Evolutionary conservation across 2,888 invertebrate genomes (phyloP), one percentile per base, ranked within the genome.

Genomic region (Melieria crassipennis): DNA sequence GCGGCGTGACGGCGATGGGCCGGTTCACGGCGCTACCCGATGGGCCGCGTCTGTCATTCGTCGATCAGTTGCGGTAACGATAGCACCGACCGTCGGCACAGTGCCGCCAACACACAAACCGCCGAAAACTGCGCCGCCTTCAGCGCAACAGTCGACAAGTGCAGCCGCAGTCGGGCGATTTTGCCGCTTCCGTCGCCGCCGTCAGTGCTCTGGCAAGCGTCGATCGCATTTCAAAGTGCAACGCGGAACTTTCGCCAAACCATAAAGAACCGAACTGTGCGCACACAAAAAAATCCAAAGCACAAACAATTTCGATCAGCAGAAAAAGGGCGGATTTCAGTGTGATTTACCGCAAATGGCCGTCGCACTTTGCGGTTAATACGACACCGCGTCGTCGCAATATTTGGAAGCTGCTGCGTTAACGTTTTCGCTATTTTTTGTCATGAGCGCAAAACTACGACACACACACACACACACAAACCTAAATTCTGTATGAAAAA

Each of bases 31-130:
- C 73, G 75, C 74, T 75, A 73, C 78, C 76, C 65, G 80, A 80
- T 78, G 78, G 76, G 75, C 78, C 79, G 74, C 76, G 79, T 77
- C 80, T 69, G 58, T 73, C 83, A 82, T 75, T 82, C 83, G 80
- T 77, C 76, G 79, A 82, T 82, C 81, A 78, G 78, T 80, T 75
- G 82, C 76, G 79, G 74, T 76, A 73, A 77, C 79, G 79, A 75
- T 75, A 76, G 77, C 80, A 78, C 64, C 64, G 57, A 50, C 52
- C 55, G 62, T 55, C 56, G 42, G 62, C 42, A 50, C 55, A 69
- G 30, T 30, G 30, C 30, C 30, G 30, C 30, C 30, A 30, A 30
- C 30, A 30, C 30, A 30, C 30, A 30, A 30, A 30, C 30, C 30
- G 30, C 30, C 30, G 30, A 30, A 30, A 30, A 30, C 30, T 30